phyloP scores from a whole-genome alignment of 2,797 vertebrate species.

The Macroramphosus scolopax region DNA sequence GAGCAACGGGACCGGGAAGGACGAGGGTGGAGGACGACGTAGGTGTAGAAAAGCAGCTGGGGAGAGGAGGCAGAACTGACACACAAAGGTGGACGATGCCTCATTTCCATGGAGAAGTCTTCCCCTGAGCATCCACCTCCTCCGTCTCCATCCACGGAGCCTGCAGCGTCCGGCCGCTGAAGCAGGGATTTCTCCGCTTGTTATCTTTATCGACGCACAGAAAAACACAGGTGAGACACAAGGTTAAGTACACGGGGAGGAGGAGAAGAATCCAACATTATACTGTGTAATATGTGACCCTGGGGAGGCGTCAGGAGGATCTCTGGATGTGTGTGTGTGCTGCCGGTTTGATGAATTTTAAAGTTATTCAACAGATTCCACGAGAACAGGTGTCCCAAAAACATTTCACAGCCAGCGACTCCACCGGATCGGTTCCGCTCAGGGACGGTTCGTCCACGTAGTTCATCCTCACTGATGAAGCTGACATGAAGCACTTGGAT shows the following conservation, averaged over 20 bases:
- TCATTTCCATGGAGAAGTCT: slow-evolving; percentile 54
- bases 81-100: slow-evolving; percentile 62
- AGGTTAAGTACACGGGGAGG: slow-evolving; percentile 57
- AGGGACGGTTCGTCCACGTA: no score
- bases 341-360: no score
- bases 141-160: slow-evolving; percentile 25
- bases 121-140: slow-evolving; percentile 49
- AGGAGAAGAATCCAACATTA: slow-evolving; percentile 35
- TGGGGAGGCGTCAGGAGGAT: slow-evolving; percentile 20
- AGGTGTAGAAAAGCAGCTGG: slow-evolving; percentile 66
- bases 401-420: no score
- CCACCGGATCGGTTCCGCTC: no score
- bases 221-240: slow-evolving; percentile 54
- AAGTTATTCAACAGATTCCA: no score
- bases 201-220: slow-evolving; percentile 42
- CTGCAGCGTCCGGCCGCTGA: slow-evolving; percentile 32
- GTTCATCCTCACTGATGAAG: no score
- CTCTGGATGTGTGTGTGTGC: background rate
- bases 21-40: slow-evolving; percentile 55
- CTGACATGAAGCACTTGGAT: no score
- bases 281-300: slow-evolving; percentile 33
- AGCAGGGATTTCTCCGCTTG: slow-evolving; percentile 40
- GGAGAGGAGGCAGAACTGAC: slow-evolving; percentile 59
- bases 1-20: slow-evolving; percentile 41
- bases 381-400: no score